These are phyloP conservation scores for Lucinisca nassula DNA, from an alignment of 2,888 invertebrate species.

Conservation along the genomic window DNA sequence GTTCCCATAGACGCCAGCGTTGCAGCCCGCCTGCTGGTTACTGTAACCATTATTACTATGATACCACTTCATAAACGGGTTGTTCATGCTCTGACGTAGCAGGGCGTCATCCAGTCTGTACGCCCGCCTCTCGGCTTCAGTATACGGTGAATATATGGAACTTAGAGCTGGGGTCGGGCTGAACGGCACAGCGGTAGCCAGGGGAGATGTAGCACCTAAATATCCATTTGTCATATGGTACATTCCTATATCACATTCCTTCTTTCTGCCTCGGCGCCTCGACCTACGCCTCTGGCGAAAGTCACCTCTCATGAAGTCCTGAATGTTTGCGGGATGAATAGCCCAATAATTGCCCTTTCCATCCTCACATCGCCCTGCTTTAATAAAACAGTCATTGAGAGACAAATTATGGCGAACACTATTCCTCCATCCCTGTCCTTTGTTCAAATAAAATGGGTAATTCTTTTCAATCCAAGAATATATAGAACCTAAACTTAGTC, in stretches of 20 bases:
- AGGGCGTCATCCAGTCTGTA: constrained; percentile 84
- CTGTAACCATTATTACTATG: constrained; percentile 76
- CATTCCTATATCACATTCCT: constrained; percentile 82
- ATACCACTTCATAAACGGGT: constrained; percentile 85
- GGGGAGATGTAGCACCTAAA: constrained; percentile 66
- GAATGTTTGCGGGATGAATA: constrained; percentile 86
- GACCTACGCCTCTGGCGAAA: constrained; percentile 84
- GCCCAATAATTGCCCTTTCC: constrained; percentile 87
- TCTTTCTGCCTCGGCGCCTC: constrained; percentile 81
- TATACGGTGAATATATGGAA: constrained; percentile 84
- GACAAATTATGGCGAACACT: constrained; percentile 87
- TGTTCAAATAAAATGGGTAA: constrained; percentile 85
- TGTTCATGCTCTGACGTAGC: constrained; percentile 83
- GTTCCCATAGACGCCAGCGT: constrained; percentile 71
- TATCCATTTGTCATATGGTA: constrained; percentile 81
- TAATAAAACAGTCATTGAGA: constrained; percentile 87
- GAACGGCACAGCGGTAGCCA: constrained; percentile 74
- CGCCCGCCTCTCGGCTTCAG: constrained; percentile 83
- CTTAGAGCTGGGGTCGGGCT: constrained; percentile 74
- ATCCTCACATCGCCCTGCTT: constrained; percentile 84
- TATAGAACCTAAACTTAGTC: constrained; percentile 86
- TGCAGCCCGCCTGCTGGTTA: constrained; percentile 73
- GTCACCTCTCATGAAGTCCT: constrained; percentile 86
- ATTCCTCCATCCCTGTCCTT: constrained; percentile 87
- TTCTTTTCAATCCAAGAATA: constrained; percentile 87